Base-by-base conservation (phyloP, 1,140 invertebrate genomes). In the Rhyacophila brunnea region DNA sequence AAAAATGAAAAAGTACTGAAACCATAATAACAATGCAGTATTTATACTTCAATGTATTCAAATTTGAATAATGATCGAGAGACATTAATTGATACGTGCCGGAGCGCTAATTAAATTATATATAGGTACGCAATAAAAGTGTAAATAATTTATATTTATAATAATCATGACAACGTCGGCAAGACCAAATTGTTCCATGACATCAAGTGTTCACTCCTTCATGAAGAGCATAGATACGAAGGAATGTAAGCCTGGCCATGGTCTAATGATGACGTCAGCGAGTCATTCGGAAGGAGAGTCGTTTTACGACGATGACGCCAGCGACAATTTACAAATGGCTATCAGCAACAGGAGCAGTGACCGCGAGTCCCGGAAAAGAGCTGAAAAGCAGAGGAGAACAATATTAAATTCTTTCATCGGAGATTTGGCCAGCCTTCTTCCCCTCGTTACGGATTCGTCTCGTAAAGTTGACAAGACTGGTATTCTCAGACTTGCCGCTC, bases 391-490 rank as follows among this genome's bases (percentile, higher is more conserved):
- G 69, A 82, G 95, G 5, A 80, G 94, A 18, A 93, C 95, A 71
- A 93, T 92, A 70, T 84, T 96, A 58, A 96, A 96, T 75, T 83
- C 84, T 6, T 91, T 88, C 70, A 95, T 97, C 62, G 82, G 82
- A 19, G 87, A 92, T 71, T 82, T 97, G 69, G 88, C 89, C 20
- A 78, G 82, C 17, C 80, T 96, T 64, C 85, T 96, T 28, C 91
- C 93, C 3, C 87, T 91, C 71, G 88, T 93, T 38, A 83, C 89
- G 20, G 87, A 85, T 70, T 91, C 92, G 60, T 82, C 88, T 9
- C 88, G 92, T 66, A 86, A 87, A 67, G 81, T 95, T 67, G 93
- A 96, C 76, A 96, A 96, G 74, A 94, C 93, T 7, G 93, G 91
- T 32, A 88, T 95, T 11, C 77, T 98, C 10, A 81, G 95, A 55